A percentile compares a stretch with the other conserved stretches of the same genome.
phyloP scores from a whole-genome alignment of 2,797 vertebrate species.

The Sebastiscus tertius region DNA sequence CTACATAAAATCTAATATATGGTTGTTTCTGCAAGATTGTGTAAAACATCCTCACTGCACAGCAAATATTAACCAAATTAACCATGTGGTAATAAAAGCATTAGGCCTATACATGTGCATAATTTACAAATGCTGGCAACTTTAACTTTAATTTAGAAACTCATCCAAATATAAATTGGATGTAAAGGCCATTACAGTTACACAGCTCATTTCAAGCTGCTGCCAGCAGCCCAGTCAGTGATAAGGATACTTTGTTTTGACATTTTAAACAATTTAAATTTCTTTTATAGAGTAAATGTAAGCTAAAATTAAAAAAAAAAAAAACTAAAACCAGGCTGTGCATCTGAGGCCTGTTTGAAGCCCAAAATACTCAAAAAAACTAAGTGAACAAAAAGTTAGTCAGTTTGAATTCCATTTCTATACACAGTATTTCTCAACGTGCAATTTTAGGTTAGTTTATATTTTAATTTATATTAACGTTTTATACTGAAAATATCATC shows the following conservation, averaged over 20 bases:
- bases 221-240: not conserved
- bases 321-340: not conserved
- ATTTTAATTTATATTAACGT: not conserved
- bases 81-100: not conserved
- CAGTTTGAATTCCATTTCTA: not conserved
- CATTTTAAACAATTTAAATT: not conserved
- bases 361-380: not conserved
- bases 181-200: not conserved
- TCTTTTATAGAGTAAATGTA: not conserved
- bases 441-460: not conserved
- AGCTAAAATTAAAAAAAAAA: not conserved
- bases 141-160: not conserved
- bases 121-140: not conserved
- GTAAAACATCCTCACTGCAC: not conserved
- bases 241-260: not conserved
- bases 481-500: not conserved
- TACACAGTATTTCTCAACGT: not conserved
- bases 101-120: not conserved
- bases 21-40: not conserved
- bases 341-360: not conserved
- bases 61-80: not conserved
- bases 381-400: not conserved
- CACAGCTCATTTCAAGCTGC: not conserved
- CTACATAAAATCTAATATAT: not conserved
- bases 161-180: not conserved